Conservation (phyloP, 2,797 vertebrate species). For the Rhinatrema bivittatum region DNA sequence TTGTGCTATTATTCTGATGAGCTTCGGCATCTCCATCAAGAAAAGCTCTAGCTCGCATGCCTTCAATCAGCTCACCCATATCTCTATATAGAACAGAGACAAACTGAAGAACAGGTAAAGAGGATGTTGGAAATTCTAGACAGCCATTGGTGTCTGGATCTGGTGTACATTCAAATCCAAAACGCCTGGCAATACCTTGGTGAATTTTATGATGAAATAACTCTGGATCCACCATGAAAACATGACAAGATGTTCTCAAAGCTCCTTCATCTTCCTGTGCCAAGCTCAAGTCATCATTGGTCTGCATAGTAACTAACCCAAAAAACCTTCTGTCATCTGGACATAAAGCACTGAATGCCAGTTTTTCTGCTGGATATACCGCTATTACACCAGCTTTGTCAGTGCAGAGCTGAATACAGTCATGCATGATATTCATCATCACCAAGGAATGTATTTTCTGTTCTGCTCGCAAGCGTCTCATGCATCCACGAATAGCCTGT, state of each 20-base stretch:
- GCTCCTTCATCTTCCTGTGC: constrained; percentile 67
- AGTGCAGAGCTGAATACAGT: constrained; percentile 82
- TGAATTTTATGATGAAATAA: constrained; percentile 90
- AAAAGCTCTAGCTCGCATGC: constrained; percentile 85
- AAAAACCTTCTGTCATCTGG: constrained; percentile 92
- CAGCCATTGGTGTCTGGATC: constrained; percentile 92
- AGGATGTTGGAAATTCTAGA: constrained; percentile 88
- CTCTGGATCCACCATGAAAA: constrained; percentile 95
- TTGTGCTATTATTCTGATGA: constrained; percentile 87
- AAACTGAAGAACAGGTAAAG: constrained; percentile 89
- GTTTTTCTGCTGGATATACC: constrained; percentile 88
- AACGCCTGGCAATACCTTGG: constrained; percentile 76
- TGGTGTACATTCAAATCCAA: constrained; percentile 87
- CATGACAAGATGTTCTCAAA: constrained; percentile 91
- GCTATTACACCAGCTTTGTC: constrained; percentile 78
- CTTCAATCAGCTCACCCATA: constrained; percentile 93
- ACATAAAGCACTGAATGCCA: constrained; percentile 94
- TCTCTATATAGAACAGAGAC: constrained; percentile 91
- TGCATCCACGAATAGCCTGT: constrained; percentile 93
- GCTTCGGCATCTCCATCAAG: constrained; percentile 74
- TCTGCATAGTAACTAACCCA: constrained; percentile 94
- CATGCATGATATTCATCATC: constrained; percentile 91
- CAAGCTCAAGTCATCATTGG: constrained; percentile 63
- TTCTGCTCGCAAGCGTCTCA: constrained; percentile 90
- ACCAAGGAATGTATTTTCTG: constrained; percentile 94